phyloP scores from a whole-genome alignment of 2,797 vertebrate species.

The Glossophaga mutica region DNA sequence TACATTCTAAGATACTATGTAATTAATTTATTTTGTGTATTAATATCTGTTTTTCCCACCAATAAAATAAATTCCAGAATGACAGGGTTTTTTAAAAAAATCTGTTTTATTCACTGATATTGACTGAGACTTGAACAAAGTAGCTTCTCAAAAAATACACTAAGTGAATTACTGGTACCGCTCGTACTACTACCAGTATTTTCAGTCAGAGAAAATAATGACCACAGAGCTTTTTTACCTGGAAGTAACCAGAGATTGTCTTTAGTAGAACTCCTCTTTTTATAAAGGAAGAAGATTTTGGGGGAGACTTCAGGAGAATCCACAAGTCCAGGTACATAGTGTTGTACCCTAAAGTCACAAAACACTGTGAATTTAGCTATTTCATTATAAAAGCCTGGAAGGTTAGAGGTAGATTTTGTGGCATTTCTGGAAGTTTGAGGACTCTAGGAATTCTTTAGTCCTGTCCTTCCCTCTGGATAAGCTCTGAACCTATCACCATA shows the following conservation, averaged over 20 bases:
- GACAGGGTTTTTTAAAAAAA: background rate
- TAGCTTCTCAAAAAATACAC: background rate
- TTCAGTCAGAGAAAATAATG: background rate
- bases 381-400: background rate
- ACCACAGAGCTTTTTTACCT: background rate
- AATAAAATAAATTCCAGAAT: background rate
- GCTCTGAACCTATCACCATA: background rate
- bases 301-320: background rate
- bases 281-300: background rate
- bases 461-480: background rate
- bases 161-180: background rate
- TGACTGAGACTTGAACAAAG: background rate
- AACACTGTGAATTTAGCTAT: background rate
- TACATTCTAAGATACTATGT: background rate
- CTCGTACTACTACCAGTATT: background rate
- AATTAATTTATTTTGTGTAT: background rate
- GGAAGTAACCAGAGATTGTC: background rate
- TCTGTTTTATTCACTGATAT: background rate
- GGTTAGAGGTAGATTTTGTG: background rate
- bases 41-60: background rate
- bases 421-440: background rate
- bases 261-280: background rate
- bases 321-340: background rate
- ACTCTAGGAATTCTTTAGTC: background rate
- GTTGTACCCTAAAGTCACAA: background rate